Percentiles rank a stretch among this genome's conserved stretches.
These are phyloP conservation scores for Urosaurus nigricauda DNA, from an alignment of 2,797 vertebrate genomes.

Conservation along the genomic window DNA sequence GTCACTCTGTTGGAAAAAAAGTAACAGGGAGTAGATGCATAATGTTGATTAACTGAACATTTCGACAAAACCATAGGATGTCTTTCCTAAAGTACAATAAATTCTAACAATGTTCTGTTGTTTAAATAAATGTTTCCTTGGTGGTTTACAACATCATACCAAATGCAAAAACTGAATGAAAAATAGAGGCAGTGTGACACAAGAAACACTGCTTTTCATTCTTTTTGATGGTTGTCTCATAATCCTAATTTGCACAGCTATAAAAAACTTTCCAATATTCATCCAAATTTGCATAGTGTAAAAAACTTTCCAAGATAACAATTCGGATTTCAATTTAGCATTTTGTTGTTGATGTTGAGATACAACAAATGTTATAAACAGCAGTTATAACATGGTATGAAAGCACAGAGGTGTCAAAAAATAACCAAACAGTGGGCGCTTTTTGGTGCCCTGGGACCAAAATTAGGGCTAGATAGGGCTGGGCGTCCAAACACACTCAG, in stretches of 20 bases:
- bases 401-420: neutral
- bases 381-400: neutral
- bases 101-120: neutral
- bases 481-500: no score
- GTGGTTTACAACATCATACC: neutral
- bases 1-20: conserved; percentile 41
- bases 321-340: neutral
- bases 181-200: neutral
- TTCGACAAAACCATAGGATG: neutral
- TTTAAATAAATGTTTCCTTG: no score
- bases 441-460: no score
- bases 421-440: no score
- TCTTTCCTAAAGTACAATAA: neutral
- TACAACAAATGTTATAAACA: neutral
- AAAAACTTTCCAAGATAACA: neutral
- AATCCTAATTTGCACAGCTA: neutral
- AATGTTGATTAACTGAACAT: neutral
- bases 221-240: neutral
- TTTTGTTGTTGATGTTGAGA: no score
- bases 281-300: no score
- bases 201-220: neutral
- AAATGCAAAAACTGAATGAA: neutral
- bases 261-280: no score
- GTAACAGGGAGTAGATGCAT: conserved; percentile 23
- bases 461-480: no score